Base-by-base conservation (phyloP, 2,797 vertebrate genomes). In the Sebastes nivosus region DNA sequence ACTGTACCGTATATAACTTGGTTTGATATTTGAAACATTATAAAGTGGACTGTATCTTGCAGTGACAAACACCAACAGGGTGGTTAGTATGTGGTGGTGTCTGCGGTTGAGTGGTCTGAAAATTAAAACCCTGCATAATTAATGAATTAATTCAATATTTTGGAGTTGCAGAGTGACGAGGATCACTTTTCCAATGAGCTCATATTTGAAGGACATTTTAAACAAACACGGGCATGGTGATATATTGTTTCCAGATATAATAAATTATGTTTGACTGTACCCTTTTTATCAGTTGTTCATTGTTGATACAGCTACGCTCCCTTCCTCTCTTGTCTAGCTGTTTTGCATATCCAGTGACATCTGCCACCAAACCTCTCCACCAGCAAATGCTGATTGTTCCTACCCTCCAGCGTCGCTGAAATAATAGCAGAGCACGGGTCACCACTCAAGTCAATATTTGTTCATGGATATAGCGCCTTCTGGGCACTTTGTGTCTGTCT, bases 261-360 rank as follows among this genome's bases (percentile, higher is more conserved):
- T 54, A 25, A 61, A n/a, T 22, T 8, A 55, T 20, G 13, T 46
- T 14, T 11, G 46, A 22, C 65, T 42, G 46, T 20, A 8, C 25
- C 18, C 0, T 18, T 18, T 57, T 77, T 52, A 46, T 87, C 77
- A 10, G 16, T 13, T 55, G 8, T 20, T 16, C 32, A 5, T 67
- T 85, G 83, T 87, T 25, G 59, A 34, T 72, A 6, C 54, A 82
- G 36, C 69, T 8, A 2, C 24, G 22, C 34, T 38, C 22, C 24
- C 76, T 78, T 85, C 82, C 81, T 61, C 52, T 70, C 32, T 73
- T 0, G 2, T 81, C 4, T 16, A 2, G 32, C 24, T 76, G 66
- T 64, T 90, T 79, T 88, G 59, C 86, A 88, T 89, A 82, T 88
- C 88, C 78, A 75, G 83, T 71, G 81, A 90, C 90, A 90, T 93